These are phyloP conservation scores for Lichenostomus cassidix DNA, from an alignment of 2,113 vertebrate species.

Conservation along the genomic window DNA sequence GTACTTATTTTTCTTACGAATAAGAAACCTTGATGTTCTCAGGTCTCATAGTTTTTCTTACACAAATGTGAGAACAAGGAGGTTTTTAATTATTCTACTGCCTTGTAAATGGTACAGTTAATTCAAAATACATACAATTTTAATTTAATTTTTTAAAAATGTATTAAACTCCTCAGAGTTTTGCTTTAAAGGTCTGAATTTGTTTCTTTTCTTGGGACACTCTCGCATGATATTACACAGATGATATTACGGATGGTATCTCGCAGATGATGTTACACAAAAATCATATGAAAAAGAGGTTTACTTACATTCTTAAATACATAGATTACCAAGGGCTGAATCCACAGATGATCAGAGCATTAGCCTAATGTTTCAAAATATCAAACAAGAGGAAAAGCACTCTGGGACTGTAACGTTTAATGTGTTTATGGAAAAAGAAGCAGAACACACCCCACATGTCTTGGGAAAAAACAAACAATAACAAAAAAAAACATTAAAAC, in stretches of 20 bases:
- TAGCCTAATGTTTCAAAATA: neutral
- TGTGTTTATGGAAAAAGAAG: neutral
- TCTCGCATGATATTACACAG: neutral
- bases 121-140: neutral
- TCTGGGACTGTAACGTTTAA: neutral
- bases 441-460: accelerated
- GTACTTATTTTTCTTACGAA: neutral
- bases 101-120: neutral
- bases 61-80: neutral
- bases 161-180: neutral
- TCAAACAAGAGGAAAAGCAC: neutral
- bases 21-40: neutral
- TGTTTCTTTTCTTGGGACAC: neutral
- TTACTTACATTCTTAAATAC: neutral
- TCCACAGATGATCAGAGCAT: neutral
- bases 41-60: neutral
- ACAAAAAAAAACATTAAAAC: neutral
- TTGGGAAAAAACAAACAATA: neutral
- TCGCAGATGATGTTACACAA: neutral
- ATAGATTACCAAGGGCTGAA: neutral
- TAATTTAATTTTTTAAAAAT: neutral
- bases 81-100: neutral
- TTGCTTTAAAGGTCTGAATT: neutral
- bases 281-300: accelerated
- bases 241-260: too few species aligned